phyloP scores from a whole-genome alignment of 2,797 vertebrate species.

The Spondyliosoma cantharus region DNA sequence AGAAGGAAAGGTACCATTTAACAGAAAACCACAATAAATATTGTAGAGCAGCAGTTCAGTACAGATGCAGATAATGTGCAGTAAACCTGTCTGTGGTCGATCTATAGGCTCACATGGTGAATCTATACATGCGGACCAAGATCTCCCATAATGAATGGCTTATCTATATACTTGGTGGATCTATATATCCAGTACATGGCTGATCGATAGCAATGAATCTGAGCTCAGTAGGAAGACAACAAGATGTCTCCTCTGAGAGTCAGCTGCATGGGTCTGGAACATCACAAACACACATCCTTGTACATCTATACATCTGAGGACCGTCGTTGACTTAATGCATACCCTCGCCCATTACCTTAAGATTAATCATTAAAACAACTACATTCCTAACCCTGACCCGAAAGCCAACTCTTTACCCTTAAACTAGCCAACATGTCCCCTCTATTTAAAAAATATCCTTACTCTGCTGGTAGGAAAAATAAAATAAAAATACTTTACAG shows the following conservation, averaged over 20 bases:
- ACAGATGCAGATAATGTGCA: conserved; percentile 54
- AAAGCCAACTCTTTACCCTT: no score
- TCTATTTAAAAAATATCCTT: no score
- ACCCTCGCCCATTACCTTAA: no score
- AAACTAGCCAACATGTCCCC: no score
- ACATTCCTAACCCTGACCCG: no score
- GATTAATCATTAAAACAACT: no score
- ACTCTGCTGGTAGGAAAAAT: no score
- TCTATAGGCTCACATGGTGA: conserved; percentile 58
- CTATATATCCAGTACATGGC: conserved; percentile 81
- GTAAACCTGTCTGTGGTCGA: conserved; percentile 63
- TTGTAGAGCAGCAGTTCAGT: conserved; percentile 16
- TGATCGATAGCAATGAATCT: conserved; percentile 80
- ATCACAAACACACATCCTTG: conserved; percentile 9
- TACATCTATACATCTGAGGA: no score
- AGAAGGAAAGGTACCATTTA: conserved; percentile 22
- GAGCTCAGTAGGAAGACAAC: conserved; percentile 69
- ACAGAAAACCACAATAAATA: conserved; percentile 1
- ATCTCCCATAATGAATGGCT: conserved; percentile 77
- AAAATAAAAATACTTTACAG: no score
- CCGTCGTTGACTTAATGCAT: no score
- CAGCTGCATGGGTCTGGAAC: not conserved
- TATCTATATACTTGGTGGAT: conserved; percentile 82
- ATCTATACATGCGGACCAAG: conserved; percentile 67
- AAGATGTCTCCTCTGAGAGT: conserved; percentile 73